These are phyloP conservation scores for Pseudomyrmex flavicornis DNA, from an alignment of 1,140 invertebrate species.

Conservation along the genomic window DNA sequence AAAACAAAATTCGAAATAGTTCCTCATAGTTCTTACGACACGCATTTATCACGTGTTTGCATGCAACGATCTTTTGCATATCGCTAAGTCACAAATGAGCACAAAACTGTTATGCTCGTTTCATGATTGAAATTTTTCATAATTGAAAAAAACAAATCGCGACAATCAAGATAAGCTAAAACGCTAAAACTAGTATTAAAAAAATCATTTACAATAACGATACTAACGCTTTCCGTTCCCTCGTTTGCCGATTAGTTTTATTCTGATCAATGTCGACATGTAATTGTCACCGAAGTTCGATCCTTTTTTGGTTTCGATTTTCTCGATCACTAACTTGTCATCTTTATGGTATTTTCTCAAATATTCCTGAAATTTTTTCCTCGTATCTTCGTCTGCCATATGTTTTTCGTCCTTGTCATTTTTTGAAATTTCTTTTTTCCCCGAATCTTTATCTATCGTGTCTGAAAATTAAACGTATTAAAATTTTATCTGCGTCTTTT, in stretches of 20 bases:
- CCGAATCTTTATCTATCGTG: too few relatives aligned
- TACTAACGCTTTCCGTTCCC: constrained; percentile 78
- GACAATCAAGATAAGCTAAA: not conserved
- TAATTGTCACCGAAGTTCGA: constrained; percentile 81
- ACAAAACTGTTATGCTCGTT: too few relatives aligned
- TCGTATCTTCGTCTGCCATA: constrained; percentile 53
- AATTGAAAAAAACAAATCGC: too few relatives aligned
- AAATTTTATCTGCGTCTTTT: not conserved
- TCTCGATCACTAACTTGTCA: constrained; percentile 71
- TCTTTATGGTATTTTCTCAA: constrained; percentile 79
- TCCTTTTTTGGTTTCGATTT: constrained; percentile 73
- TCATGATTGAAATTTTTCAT: too few relatives aligned
- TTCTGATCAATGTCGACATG: constrained; percentile 79
- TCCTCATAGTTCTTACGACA: not conserved
- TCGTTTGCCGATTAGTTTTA: constrained; percentile 71
- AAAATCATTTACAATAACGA: constrained; percentile 17
- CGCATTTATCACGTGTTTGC: not conserved
- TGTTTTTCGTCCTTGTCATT: too few relatives aligned
- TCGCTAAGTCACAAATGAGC: too few relatives aligned
- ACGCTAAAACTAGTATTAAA: not conserved
- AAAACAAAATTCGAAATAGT: constrained; percentile 39
- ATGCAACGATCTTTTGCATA: too few relatives aligned
- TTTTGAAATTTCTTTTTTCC: too few relatives aligned
- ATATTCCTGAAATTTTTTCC: constrained; percentile 65
- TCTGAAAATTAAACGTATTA: constrained; percentile 28